Percentiles rank a stretch among this genome's conserved stretches.
These are phyloP conservation scores for Hartigia nigra DNA, from an alignment of 2,888 invertebrate genomes.

Conservation along the genomic window DNA sequence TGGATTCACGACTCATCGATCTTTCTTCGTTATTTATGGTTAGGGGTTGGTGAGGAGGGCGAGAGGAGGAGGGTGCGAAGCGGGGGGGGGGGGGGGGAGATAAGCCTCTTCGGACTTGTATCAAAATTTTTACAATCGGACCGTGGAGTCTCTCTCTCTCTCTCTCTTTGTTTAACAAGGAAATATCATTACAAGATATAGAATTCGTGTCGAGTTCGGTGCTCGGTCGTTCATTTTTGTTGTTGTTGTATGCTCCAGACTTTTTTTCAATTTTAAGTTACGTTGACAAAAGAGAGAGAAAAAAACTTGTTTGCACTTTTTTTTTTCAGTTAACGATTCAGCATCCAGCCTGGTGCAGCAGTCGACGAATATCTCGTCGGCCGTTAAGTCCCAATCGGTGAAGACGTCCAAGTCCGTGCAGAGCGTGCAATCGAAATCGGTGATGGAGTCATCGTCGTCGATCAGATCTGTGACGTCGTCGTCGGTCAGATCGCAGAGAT, in stretches of 20 bases:
- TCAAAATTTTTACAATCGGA: background rate
- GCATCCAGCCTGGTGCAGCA: conserved; percentile 52
- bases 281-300: background rate
- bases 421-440: conserved; percentile 64
- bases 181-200: background rate
- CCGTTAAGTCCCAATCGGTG: conserved; percentile 51
- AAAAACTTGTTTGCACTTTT: too few species aligned
- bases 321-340: conserved; percentile 52
- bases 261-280: background rate
- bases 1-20: background rate
- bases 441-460: conserved; percentile 62
- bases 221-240: too few species aligned
- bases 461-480: conserved; percentile 66
- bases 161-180: background rate
- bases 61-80: too few species aligned
- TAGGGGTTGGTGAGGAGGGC: too few species aligned
- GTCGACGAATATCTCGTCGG: conserved; percentile 53
- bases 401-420: conserved; percentile 71
- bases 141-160: background rate
- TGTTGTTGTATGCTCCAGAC: too few species aligned
- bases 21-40: background rate
- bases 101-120: background rate
- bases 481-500: conserved; percentile 73
- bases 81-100: too few species aligned
- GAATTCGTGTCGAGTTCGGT: background rate